Evolutionary conservation across 2,113 vertebrate species (phyloP).

Genomic region (Dasyurus viverrinus): DNA sequence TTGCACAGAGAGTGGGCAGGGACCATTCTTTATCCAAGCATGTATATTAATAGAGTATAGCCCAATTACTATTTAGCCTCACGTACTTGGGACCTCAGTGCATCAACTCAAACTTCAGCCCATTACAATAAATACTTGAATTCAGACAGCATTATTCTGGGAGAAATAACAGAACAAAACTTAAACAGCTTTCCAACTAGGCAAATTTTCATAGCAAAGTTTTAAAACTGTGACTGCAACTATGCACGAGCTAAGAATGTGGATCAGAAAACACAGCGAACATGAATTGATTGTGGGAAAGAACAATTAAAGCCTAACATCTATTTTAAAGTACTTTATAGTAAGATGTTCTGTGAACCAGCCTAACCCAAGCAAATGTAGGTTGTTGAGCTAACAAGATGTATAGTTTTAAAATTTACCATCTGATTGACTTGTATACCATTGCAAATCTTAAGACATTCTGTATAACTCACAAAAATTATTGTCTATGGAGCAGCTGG

Average conservation of each 20-base stretch:
- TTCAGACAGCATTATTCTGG: background rate
- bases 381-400: background rate
- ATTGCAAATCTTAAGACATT: slow-evolving; percentile 6
- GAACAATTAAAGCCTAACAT: background rate
- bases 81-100: too few species aligned
- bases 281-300: background rate
- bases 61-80: too few species aligned
- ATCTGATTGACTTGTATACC: background rate
- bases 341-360: background rate
- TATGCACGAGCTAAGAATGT: background rate
- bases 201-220: background rate
- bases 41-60: too few species aligned
- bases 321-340: background rate
- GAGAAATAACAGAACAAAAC: background rate
- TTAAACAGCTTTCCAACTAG: background rate
- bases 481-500: too few species aligned
- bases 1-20: too few species aligned
- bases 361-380: background rate
- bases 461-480: background rate
- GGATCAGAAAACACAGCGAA: background rate
- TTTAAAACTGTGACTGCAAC: slow-evolving; percentile 4
- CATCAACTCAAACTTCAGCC: too few species aligned
- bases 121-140: slow-evolving; percentile 42
- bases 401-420: slow-evolving; percentile 44
- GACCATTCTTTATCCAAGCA: too few species aligned